Base-by-base conservation (phyloP, 2,888 invertebrate genomes). In the Eupithecia vulgata region DNA sequence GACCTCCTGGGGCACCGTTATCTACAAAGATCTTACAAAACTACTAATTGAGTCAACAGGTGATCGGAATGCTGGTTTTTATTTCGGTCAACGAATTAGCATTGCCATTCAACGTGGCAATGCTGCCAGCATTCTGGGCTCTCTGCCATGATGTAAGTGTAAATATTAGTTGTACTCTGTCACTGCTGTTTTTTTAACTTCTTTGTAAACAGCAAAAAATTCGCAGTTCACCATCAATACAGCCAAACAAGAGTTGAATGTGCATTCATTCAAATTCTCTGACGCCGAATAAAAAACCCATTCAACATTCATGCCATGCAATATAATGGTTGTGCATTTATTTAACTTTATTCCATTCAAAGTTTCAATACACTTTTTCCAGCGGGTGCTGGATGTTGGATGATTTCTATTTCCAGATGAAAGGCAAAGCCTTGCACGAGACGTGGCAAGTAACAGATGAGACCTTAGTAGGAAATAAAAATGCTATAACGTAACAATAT, bases 391-490 rank as follows among this genome's bases (percentile, higher is more conserved):
- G 37, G 17, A 62, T 62, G 62, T 17, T 34, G 34, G 62, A 17
- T 34, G 34, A 34, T 35, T 52, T 69, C 69, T 67, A 67, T 68
- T 71, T 65, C 35, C 17, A 64, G 65, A 17, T 68, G 71, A 62
- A 62, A 71, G 66, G 59, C 59, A 71, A 68, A 68, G 59, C 68
- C 62, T 71, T 70, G 71, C 52, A 66, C 67, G 68, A 71, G 68
- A 71, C 71, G 66, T 34, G 40, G 37, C 71, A 71, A 59, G 72
- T 68, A 72, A 72, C 37, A 59, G n/a, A 25, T 40, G 57, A 57
- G 57, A 35, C 62, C 35, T 10, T 21, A 64, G 34, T 5, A 64
- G 10, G 17, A 64, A 64, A 37, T n/a, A n/a, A 59, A n/a, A 64
- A 0, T 57, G 5, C n/a, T 21, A 13, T 37, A n/a, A n/a, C 21